Base-by-base conservation (phyloP, 2,888 invertebrate genomes). In the Calliopum simillimum region DNA sequence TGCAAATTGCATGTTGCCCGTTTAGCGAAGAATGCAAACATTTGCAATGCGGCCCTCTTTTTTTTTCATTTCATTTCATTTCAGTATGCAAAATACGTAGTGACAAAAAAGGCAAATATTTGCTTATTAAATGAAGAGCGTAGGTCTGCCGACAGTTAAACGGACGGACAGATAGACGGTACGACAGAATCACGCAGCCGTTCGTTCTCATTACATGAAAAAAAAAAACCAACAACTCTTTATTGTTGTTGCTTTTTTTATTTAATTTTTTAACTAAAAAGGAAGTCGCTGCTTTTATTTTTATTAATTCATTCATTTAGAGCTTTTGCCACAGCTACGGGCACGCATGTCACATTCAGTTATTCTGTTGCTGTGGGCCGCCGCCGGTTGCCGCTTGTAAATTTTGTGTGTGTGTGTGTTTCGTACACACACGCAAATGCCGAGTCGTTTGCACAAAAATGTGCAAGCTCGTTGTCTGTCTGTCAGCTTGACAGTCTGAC, bases 51-150 rank as follows among this genome's bases (percentile, higher is more conserved):
- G 56, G 33, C 14, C n/a, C 25, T 14, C 16, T 43, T 23, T 25
- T 56, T 25, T 33, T 8, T 1, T 2, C 5, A 56, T 2, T 16
- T 11, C 44, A 19, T 16, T n/a, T 19, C 16, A 61, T 4, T 21
- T 1, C 14, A 25, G 47, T 25, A 14, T 49, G 51, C 44, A 16
- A n/a, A 21, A 43, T 44, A 44, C 51, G 4, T 14, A 21, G 61
- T 56, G 49, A 55, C 23, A 53, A 21, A 44, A 33, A 69, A 61
- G 68, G 16, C 74, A 77, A 77, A 80, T 82, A 81, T 81, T 81
- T 81, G 79, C 79, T 76, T 80, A 79, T 76, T 76, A 74, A 80
- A 79, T 72, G 63, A 71, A 69, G 69, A 74, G 59, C 61, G 74
- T 71, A 70, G 59, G 70, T 63, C 67, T 46, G 19, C 19, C 44